Evolutionary conservation across 2,113 vertebrate species (phyloP), one percentile per base, ranked within the genome.

Genomic region (Potamarius usumacintae): DNA sequence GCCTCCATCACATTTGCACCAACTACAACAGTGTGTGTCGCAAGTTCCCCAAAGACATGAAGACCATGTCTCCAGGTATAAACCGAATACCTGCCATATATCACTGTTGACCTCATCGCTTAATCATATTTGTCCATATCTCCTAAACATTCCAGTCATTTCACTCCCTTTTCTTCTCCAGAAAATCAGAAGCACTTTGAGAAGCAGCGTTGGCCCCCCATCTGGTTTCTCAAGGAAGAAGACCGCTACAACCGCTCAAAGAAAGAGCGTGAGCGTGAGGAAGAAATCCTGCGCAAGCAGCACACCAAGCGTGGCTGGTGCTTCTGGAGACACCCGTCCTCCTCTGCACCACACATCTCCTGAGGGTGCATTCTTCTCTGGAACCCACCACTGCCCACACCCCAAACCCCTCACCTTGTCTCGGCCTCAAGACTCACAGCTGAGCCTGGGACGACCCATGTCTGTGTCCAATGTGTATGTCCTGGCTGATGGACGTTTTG

Each of bases 171-270:
- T 0, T 0, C 22, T 85, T n/a, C 50, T 84, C 1, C 85, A 97
- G 97, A 96, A 63, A 97, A 97, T 92, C 96, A 94, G 94, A 94
- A 88, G 15, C 95, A 97, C 92, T 97, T 96, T 82, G 97, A 97
- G 94, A 96, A 96, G 90, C 95, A 96, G 87, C 96, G 97, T 65
- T 97, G 97, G 97, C 97, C 97, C 0, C 97, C 97, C 0, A 94
- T 97, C 74, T 97, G 97, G 97, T 97, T 96, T 93, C 95, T 97
- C 85, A 97, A 97, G 90, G 97, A 97, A 92, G 97, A 97, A 90
- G 97, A 97, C 83, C 96, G 96, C 88, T 97, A 97, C 88, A 94
- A 96, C 91, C 96, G 97, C 82, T 96, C 95, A 5, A 94, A 96
- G 92, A 97, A 96, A 91, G 97, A 97, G 92, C 94, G 96, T 0